Evolutionary conservation across 2,797 vertebrate species (phyloP).

Genomic region (Thalassophryne amazonica): DNA sequence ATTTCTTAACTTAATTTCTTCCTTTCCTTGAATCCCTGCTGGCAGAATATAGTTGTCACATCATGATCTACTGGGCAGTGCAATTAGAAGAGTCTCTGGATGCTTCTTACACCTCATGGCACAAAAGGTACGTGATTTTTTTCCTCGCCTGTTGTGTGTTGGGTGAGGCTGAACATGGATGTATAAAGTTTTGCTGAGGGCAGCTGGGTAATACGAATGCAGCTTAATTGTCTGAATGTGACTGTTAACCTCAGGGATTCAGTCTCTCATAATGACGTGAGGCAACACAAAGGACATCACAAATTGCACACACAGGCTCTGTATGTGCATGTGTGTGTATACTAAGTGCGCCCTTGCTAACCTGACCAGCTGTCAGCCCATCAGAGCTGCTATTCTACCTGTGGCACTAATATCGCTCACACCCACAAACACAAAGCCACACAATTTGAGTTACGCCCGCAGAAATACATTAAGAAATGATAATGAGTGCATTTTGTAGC

Average conservation of each 20-base stretch:
- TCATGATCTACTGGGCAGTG: slow-evolving; percentile 42
- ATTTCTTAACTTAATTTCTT: slow-evolving; percentile 18
- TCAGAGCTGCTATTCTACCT: slow-evolving; percentile 32
- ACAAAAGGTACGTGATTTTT: not conserved
- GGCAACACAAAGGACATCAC: not conserved
- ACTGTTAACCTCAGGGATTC: slow-evolving; percentile 10
- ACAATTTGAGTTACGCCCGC: too few species aligned
- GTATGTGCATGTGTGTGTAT: not conserved
- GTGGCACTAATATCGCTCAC: slow-evolving; percentile 2
- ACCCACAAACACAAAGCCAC: not conserved
- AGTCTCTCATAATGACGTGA: not conserved
- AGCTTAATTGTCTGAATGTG: slow-evolving; percentile 10
- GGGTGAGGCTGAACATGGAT: not conserved
- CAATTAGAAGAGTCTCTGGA: slow-evolving; percentile 38
- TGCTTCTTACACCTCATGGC: slow-evolving; percentile 30
- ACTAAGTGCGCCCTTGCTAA: slow-evolving; percentile 36
- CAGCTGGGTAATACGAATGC: slow-evolving; percentile 4
- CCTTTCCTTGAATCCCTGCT: slow-evolving; percentile 37
- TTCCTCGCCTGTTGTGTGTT: too few species aligned
- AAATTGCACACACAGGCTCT: not conserved
- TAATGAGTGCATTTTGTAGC: too few species aligned
- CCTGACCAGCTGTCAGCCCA: slow-evolving; percentile 24
- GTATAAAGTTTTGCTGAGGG: slow-evolving; percentile 1
- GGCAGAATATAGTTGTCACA: slow-evolving; percentile 44
- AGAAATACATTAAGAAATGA: too few species aligned